Evolutionary conservation across 2,797 vertebrate species (phyloP), one percentile per base, ranked within the genome.

Genomic region (Squalus acanthias): DNA sequence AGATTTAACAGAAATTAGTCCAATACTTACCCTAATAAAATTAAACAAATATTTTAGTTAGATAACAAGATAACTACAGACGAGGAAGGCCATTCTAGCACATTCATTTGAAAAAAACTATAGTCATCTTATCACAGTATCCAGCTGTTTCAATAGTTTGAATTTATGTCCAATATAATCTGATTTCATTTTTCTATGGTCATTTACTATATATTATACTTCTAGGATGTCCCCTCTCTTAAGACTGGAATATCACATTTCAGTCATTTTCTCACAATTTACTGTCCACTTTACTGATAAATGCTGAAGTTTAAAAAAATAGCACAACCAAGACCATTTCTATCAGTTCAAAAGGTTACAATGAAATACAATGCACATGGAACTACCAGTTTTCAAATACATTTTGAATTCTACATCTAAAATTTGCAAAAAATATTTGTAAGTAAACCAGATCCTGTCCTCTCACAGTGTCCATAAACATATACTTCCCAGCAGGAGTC

Each of bases 1-100:
- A 93, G 67, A 67, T 70, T 74, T 24, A 96, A 63, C 96, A 85
- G 15, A 8, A n/a, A 60, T 74, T 72, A 95, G 69, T 76, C 70
- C 17, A 95, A 7, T 60, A 22, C 53, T 53, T 95, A 22, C 4
- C 12, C 10, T 2, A 85, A 50, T 5, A 50, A 85, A 85, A 46
- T 8, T 39, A n/a, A 93, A 20, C 20, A 93, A 85, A 60, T 33
- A 57, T 46, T 39, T 67, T 39, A 46, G 29, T 63, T 50, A 17
- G 29, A 57, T 88, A 63, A 20, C 57, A 88, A 88, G 46, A 60
- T 26, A 57, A 20, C 10, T 60, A 65, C 53, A 65, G 29, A 39
- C 13, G 33, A 92, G 82, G 20, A 85, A 60, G 87, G 15, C 60
- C 57, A 53, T 26, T 88, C 50, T 50, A 57, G 24, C 50, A 57